Base-by-base conservation (phyloP, 2,113 vertebrate species). In the Serilophus lunatus region DNA sequence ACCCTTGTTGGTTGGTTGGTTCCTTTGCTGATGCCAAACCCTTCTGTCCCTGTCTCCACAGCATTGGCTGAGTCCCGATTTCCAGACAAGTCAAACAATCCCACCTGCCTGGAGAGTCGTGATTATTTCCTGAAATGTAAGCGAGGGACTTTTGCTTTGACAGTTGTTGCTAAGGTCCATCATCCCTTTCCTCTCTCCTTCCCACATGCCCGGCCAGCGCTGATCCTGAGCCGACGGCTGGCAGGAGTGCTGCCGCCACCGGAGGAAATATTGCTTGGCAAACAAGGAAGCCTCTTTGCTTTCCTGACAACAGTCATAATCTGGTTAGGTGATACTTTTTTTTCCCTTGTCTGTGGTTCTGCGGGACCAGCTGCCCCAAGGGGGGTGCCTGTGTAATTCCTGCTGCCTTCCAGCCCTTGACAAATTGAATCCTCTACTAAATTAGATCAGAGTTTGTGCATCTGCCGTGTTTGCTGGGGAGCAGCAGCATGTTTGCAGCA, bases 121-220 rank as follows among this genome's bases (percentile, higher is more conserved):
- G 98, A 98, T 76, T 98, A 98, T 74, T 98, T 98, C 94, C 97
- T 98, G 90, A 98, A 98, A 91, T 98, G 98, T 98, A 96, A 98
- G 98, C 0, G 0, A 71, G 42, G 68, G 72, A 17, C 25, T 47
- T 94, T 22, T 90, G 90, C 51, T 91, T 56, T 93, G 81, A 49
- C 5, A 12, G 28, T 40, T 69, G 87, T 90, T 91, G 77, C 91
- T 92, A 88, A 69, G 92, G 63, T 75, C 49, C 72, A 45, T 81
- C 65, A 83, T 80, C 76, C 80, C 53, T 69, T 71, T 85, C 72
- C 77, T 59, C 59, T 54, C 57, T 53, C 86, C 59, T 69, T 92
- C 50, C 72, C 56, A 0, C 59, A 9, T 33, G 54, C 61, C 53
- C 0, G 1, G 40, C 63, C 14, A 1, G 86, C 2, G 1, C 44